phyloP scores from a whole-genome alignment of 2,888 invertebrate species.

The Xylota segnis region DNA sequence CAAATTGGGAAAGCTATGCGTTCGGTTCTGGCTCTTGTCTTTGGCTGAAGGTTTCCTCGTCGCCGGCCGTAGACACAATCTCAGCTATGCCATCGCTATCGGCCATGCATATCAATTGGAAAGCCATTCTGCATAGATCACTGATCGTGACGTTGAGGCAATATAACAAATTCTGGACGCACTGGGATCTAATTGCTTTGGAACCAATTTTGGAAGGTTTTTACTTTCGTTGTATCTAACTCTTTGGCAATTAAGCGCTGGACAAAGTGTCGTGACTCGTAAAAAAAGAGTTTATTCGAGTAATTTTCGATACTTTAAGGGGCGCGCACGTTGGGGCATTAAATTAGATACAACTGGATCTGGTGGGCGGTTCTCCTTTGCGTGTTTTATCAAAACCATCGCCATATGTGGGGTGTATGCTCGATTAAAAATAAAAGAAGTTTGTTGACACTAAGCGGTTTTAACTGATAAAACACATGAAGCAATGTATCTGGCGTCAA shows the following conservation, averaged over 20 bases:
- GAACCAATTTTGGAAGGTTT: conserved; percentile 23
- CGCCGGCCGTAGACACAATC: conserved; percentile 21
- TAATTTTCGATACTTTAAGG: not conserved
- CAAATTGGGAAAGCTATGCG: conserved; percentile 57
- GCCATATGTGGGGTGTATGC: conserved; percentile 34
- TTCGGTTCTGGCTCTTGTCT: conserved; percentile 16
- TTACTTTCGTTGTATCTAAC: conserved; percentile 32
- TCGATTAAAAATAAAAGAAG: conserved; percentile 10
- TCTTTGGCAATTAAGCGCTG: conserved; percentile 2
- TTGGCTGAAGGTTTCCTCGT: conserved; percentile 46
- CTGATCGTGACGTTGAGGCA: conserved; percentile 45
- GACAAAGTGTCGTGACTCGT: conserved; percentile 38
- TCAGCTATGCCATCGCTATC: conserved; percentile 24
- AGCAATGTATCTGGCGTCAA: conserved; percentile 4
- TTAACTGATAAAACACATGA: conserved; percentile 44
- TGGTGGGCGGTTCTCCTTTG: conserved; percentile 39
- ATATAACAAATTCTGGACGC: conserved; percentile 28
- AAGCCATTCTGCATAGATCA: conserved; percentile 47
- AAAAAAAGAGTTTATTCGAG: conserved; percentile 13
- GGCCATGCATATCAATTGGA: conserved; percentile 66
- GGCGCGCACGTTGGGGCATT: not conserved
- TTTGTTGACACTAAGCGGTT: conserved; percentile 28
- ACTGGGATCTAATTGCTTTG: not conserved
- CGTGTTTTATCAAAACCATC: conserved; percentile 1
- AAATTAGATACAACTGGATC: conserved; percentile 1